Base-by-base conservation (phyloP, 2,888 invertebrate species). In the Coronaproctus castanopsis region DNA sequence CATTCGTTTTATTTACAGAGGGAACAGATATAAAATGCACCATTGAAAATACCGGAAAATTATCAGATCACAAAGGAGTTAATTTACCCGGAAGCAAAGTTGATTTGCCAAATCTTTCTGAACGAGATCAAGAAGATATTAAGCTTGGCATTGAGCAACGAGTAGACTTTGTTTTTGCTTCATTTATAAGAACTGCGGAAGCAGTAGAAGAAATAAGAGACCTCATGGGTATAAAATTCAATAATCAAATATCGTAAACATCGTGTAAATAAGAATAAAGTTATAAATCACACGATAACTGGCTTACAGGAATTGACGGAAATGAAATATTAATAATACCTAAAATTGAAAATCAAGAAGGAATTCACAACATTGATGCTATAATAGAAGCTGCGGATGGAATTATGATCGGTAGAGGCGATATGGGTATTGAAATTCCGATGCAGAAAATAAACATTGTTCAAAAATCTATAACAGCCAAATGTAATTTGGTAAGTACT, bases 21-120 rank as follows among this genome's bases (percentile, higher is more conserved):
- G 21, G 19, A 10, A 56, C 36, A 24, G 19, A 20, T 24, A 21
- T 56, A 18, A 21, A 56, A n/a, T 58, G 58, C 22, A 48, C 48
- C 2, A 48, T 58, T 22, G 58, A 54, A 22, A 54, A 58, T 21
- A 36, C 22, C 2, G 55, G 56, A 10, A 21, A 19, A 23, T 21
- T 59, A 24, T 49, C 51, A 3, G 55, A 36, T 48, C 18, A 51
- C 23, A 59, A 59, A 52, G 59, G 55, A 21, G 51, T 59, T 2
- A 55, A 55, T 24, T 24, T 59, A 51, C 52, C 55, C 10, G 55
- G 59, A 18, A 22, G 24, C 3, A 24, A 3, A n/a, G 24, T 59
- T 3, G 51, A 55, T 21, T 50, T 59, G 14, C 55, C 49, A 20
- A 21, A 24, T 20, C 2, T 56, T 18, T 56, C 55, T 10, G 55